A percentile compares a stretch with the other conserved stretches of the same genome.
Evolutionary conservation across 2,797 vertebrate genomes (phyloP).

Genomic region (Sphenodon punctatus): DNA sequence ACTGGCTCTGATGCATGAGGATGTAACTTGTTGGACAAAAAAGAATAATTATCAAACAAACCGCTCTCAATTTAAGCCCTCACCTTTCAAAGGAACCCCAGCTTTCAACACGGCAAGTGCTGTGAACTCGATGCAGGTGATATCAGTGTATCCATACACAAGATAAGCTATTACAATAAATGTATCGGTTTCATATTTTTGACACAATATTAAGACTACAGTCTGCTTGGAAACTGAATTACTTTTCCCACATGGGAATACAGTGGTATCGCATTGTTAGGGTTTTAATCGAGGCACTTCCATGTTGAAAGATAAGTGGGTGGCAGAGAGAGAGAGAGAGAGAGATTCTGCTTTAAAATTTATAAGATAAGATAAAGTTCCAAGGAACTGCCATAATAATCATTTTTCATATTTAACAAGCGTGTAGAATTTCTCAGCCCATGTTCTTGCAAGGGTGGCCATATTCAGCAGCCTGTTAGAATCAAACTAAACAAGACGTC

Average conservation of each 20-base stretch:
- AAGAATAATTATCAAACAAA: neutral
- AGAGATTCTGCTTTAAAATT: neutral
- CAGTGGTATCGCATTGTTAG: neutral
- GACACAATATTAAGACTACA: neutral
- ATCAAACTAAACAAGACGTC: conserved; percentile 8
- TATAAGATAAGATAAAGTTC: neutral
- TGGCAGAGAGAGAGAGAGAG: too few relatives aligned
- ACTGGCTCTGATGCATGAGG: neutral
- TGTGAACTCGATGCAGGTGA: fast-evolving
- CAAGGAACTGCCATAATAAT: neutral
- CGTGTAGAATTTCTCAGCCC: neutral
- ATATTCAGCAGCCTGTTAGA: neutral
- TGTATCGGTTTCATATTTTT: neutral
- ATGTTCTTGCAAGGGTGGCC: neutral
- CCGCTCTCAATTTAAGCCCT: neutral
- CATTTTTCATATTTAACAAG: neutral
- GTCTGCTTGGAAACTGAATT: neutral
- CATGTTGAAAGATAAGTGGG: neutral
- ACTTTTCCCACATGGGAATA: neutral
- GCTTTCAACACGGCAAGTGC: neutral
- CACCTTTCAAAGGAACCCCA: neutral
- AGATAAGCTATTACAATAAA: neutral
- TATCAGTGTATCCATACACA: neutral
- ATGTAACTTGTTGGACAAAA: neutral
- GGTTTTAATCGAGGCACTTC: neutral